phyloP scores from a whole-genome alignment of 2,888 invertebrate genomes.

The Copidosoma aretas region DNA sequence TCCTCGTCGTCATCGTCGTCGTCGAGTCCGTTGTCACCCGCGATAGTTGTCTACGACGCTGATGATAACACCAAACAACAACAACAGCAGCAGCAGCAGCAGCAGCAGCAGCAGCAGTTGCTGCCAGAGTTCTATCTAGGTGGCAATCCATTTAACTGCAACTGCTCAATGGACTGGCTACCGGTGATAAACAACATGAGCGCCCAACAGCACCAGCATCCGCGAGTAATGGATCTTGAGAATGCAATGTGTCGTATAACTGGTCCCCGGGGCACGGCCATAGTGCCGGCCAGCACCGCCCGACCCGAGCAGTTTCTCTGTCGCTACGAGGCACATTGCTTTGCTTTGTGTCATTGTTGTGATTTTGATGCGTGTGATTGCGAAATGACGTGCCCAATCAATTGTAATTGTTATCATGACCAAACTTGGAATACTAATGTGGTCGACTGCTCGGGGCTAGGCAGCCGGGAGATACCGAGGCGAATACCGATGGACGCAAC shows the following conservation, averaged over 20 bases:
- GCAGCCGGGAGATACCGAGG: constrained; percentile 78
- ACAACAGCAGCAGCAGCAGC: no score
- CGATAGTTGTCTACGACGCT: no score
- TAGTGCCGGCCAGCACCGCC: constrained; percentile 78
- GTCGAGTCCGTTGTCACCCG: no score
- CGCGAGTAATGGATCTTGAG: constrained; percentile 86
- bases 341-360: constrained; percentile 93
- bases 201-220: constrained; percentile 77
- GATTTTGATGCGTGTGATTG: constrained; percentile 96
- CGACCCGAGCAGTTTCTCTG: constrained; percentile 87
- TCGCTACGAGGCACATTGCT: constrained; percentile 91
- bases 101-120: constrained; percentile 74
- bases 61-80: constrained; percentile 66
- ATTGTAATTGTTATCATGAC: constrained; percentile 94
- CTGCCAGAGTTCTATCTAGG: constrained; percentile 90
- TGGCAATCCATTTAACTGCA: constrained; percentile 92
- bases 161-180: constrained; percentile 95
- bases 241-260: constrained; percentile 89
- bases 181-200: constrained; percentile 88
- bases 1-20: constrained; percentile 61
- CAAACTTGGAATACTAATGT: constrained; percentile 92
- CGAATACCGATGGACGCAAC: constrained; percentile 94
- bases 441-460: constrained; percentile 86
- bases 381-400: constrained; percentile 93
- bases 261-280: constrained; percentile 80